phyloP scores from a whole-genome alignment of 2,797 vertebrate species.

The Anolis apletophallus region DNA sequence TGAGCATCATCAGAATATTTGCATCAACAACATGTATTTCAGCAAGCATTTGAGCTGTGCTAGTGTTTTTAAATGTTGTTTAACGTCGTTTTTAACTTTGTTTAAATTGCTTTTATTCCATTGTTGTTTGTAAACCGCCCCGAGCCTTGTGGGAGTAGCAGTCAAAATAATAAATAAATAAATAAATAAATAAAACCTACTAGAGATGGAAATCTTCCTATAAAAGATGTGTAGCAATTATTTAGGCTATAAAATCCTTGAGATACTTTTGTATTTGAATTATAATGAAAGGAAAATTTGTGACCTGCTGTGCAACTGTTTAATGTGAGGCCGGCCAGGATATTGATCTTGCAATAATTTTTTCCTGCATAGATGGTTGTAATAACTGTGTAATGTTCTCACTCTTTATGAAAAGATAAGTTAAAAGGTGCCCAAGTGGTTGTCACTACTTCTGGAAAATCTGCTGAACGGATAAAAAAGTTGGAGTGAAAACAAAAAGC shows the following conservation, averaged over 20 bases:
- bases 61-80: too few species aligned
- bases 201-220: conserved; percentile 27
- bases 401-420: conserved; percentile 71
- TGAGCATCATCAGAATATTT: conserved; percentile 26
- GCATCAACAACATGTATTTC: too few species aligned
- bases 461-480: conserved; percentile 50
- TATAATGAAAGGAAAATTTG: conserved; percentile 71
- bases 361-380: conserved; percentile 59
- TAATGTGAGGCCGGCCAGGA: conserved; percentile 66
- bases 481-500: neutral
- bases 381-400: conserved; percentile 73
- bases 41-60: too few species aligned
- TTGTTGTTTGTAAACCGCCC: too few species aligned
- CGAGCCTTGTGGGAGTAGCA: too few species aligned
- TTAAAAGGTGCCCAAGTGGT: conserved; percentile 55
- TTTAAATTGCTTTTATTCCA: too few species aligned
- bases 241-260: conserved; percentile 49
- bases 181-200: too few species aligned
- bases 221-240: conserved; percentile 46
- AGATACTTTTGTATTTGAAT: conserved; percentile 69
- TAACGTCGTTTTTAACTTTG: too few species aligned
- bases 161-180: too few species aligned
- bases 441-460: conserved; percentile 55
- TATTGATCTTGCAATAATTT: conserved; percentile 71
- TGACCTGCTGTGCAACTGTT: conserved; percentile 60